phyloP scores from a whole-genome alignment of 2,888 invertebrate genomes.

The Arctia plantaginis region DNA sequence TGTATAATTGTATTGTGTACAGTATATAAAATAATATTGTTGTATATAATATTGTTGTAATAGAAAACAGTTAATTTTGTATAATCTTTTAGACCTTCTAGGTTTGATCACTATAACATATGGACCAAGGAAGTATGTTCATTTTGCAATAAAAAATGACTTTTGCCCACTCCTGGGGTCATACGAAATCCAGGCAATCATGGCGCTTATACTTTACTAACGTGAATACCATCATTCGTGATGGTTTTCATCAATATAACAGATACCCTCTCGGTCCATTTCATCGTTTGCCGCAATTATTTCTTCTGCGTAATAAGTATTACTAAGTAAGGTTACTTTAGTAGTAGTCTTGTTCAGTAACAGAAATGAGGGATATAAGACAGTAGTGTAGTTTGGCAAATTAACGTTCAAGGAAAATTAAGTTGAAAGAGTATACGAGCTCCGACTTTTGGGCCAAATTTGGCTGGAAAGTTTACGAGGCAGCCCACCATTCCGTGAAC shows the following conservation, averaged over 20 bases:
- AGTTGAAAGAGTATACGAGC: slow-evolving; percentile 31
- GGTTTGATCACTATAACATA: too few relatives aligned
- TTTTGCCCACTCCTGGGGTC: too few relatives aligned
- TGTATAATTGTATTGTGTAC: too few relatives aligned
- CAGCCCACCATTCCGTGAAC: slow-evolving; percentile 28
- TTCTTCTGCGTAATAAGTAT: slow-evolving; percentile 23
- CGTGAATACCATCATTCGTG: too few relatives aligned
- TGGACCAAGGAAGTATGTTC: too few relatives aligned
- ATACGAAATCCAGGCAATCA: too few relatives aligned
- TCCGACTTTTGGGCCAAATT: slow-evolving; percentile 37
- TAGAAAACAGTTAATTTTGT: slow-evolving; percentile 1
- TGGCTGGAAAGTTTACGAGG: slow-evolving; percentile 45
- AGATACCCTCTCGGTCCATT: too few relatives aligned
- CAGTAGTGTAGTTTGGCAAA: slow-evolving; percentile 59
- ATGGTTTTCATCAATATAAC: too few relatives aligned
- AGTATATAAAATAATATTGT: too few relatives aligned
- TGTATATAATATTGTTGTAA: too few relatives aligned
- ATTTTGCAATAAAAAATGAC: too few relatives aligned
- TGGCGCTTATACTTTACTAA: too few relatives aligned
- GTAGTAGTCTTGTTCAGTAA: slow-evolving; percentile 27
- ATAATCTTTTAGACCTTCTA: not conserved
- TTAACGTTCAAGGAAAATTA: slow-evolving; percentile 47
- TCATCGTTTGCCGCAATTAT: slow-evolving; percentile 26
- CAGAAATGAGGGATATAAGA: slow-evolving; percentile 53
- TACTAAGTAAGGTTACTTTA: slow-evolving; percentile 16